phyloP scores from a whole-genome alignment of 1,140 invertebrate genomes.

The Akabosia matsudoensis region DNA sequence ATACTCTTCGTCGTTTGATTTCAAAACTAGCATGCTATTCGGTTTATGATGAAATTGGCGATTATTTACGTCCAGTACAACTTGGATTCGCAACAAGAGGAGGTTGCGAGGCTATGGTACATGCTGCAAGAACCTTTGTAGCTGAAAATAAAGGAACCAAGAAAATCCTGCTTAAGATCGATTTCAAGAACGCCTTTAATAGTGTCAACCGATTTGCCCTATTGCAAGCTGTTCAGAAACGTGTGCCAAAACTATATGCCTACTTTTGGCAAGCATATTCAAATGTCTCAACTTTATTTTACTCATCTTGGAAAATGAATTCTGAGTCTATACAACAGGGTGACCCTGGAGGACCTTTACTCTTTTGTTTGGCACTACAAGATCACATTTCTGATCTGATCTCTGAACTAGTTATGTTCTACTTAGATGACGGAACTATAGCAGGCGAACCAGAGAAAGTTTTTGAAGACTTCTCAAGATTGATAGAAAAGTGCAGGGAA shows the following conservation, averaged over 20 bases:
- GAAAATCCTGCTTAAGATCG: slow-evolving; percentile 22
- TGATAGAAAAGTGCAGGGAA: neutral
- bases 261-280: neutral
- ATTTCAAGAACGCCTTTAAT: slow-evolving; percentile 24
- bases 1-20: neutral
- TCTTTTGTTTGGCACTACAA: neutral
- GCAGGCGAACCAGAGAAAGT: neutral
- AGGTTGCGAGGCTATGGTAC: slow-evolving; percentile 4
- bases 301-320: neutral
- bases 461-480: neutral
- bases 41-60: neutral
- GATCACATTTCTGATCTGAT: neutral
- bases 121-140: neutral
- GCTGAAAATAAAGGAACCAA: neutral
- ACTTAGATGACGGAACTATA: slow-evolving; percentile 11
- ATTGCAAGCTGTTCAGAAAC: neutral
- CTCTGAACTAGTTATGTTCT: neutral
- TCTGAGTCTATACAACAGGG: slow-evolving; percentile 2
- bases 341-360: neutral
- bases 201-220: neutral
- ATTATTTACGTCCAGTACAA: neutral
- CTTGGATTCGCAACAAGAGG: slow-evolving; percentile 14
- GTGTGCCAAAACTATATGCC: neutral
- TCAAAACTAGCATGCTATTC: slow-evolving; percentile 1
- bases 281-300: neutral